Conservation (phyloP, 1,140 invertebrate genomes). For the Hycleus phaleratus region DNA sequence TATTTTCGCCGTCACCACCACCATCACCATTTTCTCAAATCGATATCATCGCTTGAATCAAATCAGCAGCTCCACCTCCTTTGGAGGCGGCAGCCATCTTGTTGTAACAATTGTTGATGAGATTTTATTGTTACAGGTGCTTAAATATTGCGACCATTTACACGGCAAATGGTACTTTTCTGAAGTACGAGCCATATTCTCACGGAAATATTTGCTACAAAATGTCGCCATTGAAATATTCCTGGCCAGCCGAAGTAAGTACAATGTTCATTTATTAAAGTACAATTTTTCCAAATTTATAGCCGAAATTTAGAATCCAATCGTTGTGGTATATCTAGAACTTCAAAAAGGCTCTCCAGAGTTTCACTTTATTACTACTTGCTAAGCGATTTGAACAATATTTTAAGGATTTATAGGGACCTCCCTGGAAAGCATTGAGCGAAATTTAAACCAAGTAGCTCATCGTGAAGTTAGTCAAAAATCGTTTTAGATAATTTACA, state of each 20-base stretch:
- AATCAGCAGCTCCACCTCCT: conserved; percentile 13
- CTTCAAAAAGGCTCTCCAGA: too few relatives aligned
- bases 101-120: conserved; percentile 4
- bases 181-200: conserved; percentile 97
- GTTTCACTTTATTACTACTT: too few relatives aligned
- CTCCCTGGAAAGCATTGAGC: too few relatives aligned
- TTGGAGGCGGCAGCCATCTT: conserved; percentile 17
- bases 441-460: too few relatives aligned
- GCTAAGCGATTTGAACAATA: too few relatives aligned
- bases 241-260: conserved; percentile 94
- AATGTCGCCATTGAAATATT: conserved; percentile 98
- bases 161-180: conserved; percentile 99
- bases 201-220: conserved; percentile 90
- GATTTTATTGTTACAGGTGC: conserved; percentile 56
- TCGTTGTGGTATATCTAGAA: too few relatives aligned
- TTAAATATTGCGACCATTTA: conserved; percentile 95
- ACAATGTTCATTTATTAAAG: conserved; percentile 5
- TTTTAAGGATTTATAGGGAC: too few relatives aligned
- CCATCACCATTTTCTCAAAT: background rate
- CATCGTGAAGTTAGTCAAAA: background rate
- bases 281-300: too few relatives aligned
- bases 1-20: background rate
- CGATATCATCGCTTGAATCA: conserved; percentile 11
- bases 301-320: background rate
- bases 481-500: too few relatives aligned